These are phyloP conservation scores for Anser brachyrhynchus DNA, from an alignment of 2,113 vertebrate species.

Conservation along the genomic window DNA sequence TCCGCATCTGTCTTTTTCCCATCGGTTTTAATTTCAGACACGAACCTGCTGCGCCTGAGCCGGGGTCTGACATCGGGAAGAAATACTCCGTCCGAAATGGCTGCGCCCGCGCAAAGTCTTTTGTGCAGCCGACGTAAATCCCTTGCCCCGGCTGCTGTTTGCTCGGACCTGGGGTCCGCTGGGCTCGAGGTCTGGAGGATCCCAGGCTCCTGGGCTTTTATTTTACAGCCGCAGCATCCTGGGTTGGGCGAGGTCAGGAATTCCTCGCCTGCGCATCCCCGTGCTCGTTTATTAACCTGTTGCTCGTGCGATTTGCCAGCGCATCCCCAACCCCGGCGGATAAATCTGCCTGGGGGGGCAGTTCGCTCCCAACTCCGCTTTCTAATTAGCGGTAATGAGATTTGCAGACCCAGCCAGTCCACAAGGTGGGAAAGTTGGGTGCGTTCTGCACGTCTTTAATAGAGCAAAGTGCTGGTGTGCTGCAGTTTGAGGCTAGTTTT, in stretches of 20 bases:
- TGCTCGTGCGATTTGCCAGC: background rate
- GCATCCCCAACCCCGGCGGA: no score
- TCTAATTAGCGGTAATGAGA: background rate
- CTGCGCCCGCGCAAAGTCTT: background rate
- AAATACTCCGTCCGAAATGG: background rate
- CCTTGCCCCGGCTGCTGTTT: background rate
- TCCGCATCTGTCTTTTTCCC: background rate
- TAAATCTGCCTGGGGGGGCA: background rate
- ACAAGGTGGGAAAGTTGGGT: background rate
- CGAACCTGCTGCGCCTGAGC: background rate
- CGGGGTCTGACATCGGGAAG: background rate
- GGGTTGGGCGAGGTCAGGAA: background rate
- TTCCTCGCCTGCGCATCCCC: background rate
- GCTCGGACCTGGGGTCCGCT: background rate
- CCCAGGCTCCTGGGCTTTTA: background rate
- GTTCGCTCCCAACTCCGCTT: accelerated
- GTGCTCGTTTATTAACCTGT: background rate
- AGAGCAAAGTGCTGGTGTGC: background rate
- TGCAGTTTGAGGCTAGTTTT: background rate
- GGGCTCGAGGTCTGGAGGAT: background rate
- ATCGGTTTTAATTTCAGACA: background rate
- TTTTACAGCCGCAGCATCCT: background rate
- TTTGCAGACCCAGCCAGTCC: background rate
- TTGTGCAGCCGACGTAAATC: background rate
- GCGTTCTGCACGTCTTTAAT: background rate